Conservation (phyloP, 2,113 vertebrate genomes). For the Epinephelus lanceolatus region DNA sequence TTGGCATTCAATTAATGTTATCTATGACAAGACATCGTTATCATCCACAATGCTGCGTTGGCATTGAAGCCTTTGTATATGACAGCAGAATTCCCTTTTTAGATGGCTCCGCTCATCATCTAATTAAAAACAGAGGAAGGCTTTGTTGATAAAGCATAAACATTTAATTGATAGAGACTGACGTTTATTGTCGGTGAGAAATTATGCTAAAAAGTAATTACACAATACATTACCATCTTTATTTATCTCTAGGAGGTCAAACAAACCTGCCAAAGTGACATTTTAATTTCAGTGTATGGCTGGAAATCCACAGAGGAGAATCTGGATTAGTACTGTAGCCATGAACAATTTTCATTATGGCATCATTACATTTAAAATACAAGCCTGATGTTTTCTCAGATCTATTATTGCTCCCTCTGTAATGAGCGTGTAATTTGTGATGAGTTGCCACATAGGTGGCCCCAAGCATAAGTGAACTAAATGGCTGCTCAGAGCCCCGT, state of each 20-base stretch:
- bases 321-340: slow-evolving; percentile 5
- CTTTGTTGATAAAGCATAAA: slow-evolving; percentile 46
- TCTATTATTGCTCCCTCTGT: slow-evolving; percentile 9
- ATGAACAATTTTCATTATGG: slow-evolving; percentile 26
- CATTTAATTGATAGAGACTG: slow-evolving; percentile 42
- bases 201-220: slow-evolving; percentile 48
- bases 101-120: slow-evolving; percentile 16
- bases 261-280: slow-evolving; percentile 30
- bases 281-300: slow-evolving; percentile 41
- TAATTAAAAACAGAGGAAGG: slow-evolving; percentile 56
- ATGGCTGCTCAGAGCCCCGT: slow-evolving; percentile 7
- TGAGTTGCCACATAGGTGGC: slow-evolving; percentile 19
- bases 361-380: slow-evolving; percentile 41
- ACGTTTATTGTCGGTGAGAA: slow-evolving; percentile 41
- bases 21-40: slow-evolving; percentile 22
- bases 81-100: slow-evolving; percentile 26
- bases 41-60: slow-evolving; percentile 15
- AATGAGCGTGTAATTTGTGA: slow-evolving; percentile 41
- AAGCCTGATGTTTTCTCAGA: slow-evolving; percentile 17
- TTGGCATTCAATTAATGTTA: slow-evolving; percentile 26
- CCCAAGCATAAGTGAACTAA: slow-evolving; percentile 17
- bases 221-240: slow-evolving; percentile 37
- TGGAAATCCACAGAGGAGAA: slow-evolving; percentile 26
- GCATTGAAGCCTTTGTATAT: slow-evolving; percentile 41
- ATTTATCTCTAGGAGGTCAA: slow-evolving; percentile 42